These are phyloP conservation scores for Bhutanitis thaidina DNA, from an alignment of 2,888 invertebrate species.

Conservation along the genomic window DNA sequence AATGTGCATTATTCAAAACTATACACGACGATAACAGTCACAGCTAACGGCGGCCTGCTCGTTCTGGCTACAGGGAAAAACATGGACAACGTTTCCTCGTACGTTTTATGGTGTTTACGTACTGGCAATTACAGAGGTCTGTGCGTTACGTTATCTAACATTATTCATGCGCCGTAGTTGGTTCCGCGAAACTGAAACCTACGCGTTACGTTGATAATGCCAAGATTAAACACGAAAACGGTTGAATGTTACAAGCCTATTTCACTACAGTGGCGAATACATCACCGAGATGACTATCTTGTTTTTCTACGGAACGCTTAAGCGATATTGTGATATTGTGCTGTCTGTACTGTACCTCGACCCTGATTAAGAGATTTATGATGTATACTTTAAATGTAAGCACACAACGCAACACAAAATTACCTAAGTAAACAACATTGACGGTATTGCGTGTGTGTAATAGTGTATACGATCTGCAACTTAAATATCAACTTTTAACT, in stretches of 20 bases:
- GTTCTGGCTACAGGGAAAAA: conserved; percentile 31
- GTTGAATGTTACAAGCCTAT: neutral
- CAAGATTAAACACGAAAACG: conserved; percentile 18
- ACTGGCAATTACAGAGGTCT: conserved; percentile 43
- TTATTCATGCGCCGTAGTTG: conserved; percentile 41
- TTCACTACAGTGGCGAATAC: neutral
- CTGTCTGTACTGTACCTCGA: conserved; percentile 7
- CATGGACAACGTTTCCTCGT: conserved; percentile 33
- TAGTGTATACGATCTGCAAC: too few relatives aligned
- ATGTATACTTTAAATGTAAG: conserved; percentile 3
- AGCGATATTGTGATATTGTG: conserved; percentile 7
- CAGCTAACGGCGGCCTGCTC: conserved; percentile 12
- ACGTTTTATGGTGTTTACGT: conserved; percentile 28
- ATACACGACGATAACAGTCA: conserved; percentile 21
- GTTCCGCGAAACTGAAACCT: conserved; percentile 47
- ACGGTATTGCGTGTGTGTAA: neutral
- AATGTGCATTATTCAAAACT: conserved; percentile 20
- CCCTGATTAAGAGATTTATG: conserved; percentile 16
- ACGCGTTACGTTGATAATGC: conserved; percentile 38
- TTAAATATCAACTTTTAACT: too few relatives aligned
- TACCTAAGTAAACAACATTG: conserved; percentile 10
- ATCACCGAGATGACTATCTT: conserved; percentile 15
- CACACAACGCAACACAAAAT: too few relatives aligned
- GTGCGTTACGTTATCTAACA: conserved; percentile 24
- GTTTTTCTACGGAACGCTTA: conserved; percentile 13